Conservation (phyloP, 1,140 invertebrate genomes). For the Ladona fulva region DNA sequence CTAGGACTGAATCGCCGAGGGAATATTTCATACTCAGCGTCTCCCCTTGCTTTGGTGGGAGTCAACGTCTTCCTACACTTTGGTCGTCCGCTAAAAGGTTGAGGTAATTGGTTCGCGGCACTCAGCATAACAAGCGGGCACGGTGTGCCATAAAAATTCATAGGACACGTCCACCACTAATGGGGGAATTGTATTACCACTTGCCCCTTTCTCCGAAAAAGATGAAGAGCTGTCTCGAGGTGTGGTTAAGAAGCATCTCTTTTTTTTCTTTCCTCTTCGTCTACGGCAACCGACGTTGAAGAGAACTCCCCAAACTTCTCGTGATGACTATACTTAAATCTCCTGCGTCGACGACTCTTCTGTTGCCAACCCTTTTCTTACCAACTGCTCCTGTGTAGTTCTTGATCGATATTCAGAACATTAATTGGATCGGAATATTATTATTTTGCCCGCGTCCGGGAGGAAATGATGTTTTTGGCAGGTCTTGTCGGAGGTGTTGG, state of each 20-base stretch:
- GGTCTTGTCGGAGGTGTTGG: too few relatives aligned
- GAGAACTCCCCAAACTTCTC: too few relatives aligned
- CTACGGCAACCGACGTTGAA: too few relatives aligned
- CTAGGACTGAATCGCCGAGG: not conserved
- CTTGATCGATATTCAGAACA: too few relatives aligned
- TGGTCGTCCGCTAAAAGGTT: not conserved
- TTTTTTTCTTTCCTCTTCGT: not conserved
- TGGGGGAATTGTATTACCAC: not conserved
- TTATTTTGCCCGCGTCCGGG: too few relatives aligned
- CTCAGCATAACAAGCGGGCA: not conserved
- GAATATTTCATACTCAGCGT: not conserved
- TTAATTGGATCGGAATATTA: too few relatives aligned
- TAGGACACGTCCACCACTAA: not conserved
- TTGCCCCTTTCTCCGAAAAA: too few relatives aligned
- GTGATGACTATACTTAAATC: too few relatives aligned
- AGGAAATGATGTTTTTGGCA: too few relatives aligned
- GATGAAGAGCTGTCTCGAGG: not conserved
- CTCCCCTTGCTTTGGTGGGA: not conserved
- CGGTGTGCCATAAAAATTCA: not conserved
- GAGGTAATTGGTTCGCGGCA: not conserved
- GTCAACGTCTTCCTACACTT: not conserved
- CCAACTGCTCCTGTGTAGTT: too few relatives aligned
- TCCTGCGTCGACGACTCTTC: too few relatives aligned
- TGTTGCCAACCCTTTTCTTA: too few relatives aligned
- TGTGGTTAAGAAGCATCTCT: not conserved